These are phyloP conservation scores for Cylindroiulus punctatus DNA, from an alignment of 2,888 invertebrate genomes.

Conservation along the genomic window DNA sequence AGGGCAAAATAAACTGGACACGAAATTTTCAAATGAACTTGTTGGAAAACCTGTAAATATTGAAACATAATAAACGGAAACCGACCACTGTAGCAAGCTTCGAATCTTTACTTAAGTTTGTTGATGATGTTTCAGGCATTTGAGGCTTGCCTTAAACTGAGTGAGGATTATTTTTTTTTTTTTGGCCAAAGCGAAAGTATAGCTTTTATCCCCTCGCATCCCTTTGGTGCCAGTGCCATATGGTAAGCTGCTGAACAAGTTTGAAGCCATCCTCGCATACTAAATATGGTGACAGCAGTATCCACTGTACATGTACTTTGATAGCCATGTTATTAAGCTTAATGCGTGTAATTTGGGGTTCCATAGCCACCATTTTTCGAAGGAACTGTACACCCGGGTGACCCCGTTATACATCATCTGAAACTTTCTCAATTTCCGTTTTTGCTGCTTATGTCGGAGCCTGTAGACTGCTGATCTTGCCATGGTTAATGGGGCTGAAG, in stretches of 20 bases:
- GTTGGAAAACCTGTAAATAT: no score
- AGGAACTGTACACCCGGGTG: background rate
- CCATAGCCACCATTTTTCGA: conserved; percentile 1
- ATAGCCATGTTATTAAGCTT: background rate
- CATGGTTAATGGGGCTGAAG: conserved; percentile 7
- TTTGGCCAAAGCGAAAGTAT: background rate
- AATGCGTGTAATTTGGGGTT: background rate
- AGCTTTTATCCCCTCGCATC: background rate
- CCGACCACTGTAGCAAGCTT: no score
- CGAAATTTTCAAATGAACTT: no score
- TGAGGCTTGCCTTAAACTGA: no score
- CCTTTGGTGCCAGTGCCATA: conserved; percentile 7
- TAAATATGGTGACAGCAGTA: background rate
- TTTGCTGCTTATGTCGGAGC: background rate
- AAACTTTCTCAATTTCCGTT: background rate
- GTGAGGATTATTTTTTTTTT: no score
- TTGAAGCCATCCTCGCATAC: background rate
- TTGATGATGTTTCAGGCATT: no score
- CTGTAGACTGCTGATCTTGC: background rate
- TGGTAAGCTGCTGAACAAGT: background rate
- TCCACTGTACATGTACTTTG: background rate
- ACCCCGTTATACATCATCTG: background rate
- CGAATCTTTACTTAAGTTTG: no score
- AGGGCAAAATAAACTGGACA: no score
- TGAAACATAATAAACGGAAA: no score